Percentiles rank a stretch among this genome's conserved stretches.
phyloP scores from a whole-genome alignment of 2,113 vertebrate genomes.

The Hemicordylus capensis region DNA sequence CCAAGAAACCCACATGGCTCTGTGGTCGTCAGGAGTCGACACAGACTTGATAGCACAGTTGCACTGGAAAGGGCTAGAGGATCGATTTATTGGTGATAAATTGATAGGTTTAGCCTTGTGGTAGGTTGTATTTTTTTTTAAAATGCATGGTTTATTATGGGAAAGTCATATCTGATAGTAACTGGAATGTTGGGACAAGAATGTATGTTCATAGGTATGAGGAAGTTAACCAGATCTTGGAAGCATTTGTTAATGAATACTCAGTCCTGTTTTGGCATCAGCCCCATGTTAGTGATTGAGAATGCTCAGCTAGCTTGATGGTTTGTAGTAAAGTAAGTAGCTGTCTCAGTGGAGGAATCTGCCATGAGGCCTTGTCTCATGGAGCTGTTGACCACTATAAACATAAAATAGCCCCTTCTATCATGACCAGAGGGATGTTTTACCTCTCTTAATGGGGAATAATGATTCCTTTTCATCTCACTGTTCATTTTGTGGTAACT shows the following conservation, averaged over 20 bases:
- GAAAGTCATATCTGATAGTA: constrained; percentile 15
- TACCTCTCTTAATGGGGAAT: neutral
- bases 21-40: too few species aligned
- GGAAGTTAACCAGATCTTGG: constrained; percentile 52
- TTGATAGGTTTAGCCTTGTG: too few species aligned
- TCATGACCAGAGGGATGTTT: neutral
- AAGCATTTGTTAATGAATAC: constrained; percentile 67
- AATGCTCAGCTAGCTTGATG: constrained; percentile 64
- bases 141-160: neutral
- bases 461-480: fast-evolving
- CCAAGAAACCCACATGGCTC: too few species aligned
- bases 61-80: neutral
- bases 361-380: constrained; percentile 38
- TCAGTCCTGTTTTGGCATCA: constrained; percentile 68
- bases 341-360: constrained; percentile 47
- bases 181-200: constrained; percentile 16
- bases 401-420: neutral
- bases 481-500: fast-evolving
- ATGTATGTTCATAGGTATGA: constrained; percentile 41
- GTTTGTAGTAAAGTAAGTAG: constrained; percentile 58
- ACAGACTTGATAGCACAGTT: too few species aligned
- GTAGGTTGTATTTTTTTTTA: too few species aligned
- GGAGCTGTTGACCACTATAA: neutral
- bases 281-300: constrained; percentile 58
- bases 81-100: too few species aligned